These are phyloP conservation scores for Sminthurinus signatus DNA, from an alignment of 1,140 invertebrate species.

Conservation along the genomic window DNA sequence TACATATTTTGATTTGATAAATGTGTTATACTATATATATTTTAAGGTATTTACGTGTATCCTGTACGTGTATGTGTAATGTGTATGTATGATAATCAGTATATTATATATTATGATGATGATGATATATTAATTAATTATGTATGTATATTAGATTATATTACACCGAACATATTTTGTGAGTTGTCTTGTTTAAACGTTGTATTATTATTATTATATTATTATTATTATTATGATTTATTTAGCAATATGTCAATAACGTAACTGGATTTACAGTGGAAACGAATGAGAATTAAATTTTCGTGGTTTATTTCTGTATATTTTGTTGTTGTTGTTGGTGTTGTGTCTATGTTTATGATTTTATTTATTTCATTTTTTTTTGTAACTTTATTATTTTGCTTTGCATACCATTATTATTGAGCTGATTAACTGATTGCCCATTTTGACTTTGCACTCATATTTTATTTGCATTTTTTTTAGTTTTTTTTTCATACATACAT, in stretches of 20 bases:
- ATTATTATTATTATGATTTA: neutral
- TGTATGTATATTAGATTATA: too few species aligned
- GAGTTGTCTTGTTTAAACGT: too few species aligned
- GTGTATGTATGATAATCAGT: too few species aligned
- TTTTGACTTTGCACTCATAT: neutral
- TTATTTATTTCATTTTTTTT: neutral
- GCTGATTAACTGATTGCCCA: neutral
- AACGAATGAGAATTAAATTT: conserved; percentile 18
- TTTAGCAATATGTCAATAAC: neutral
- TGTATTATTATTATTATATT: conserved; percentile 1
- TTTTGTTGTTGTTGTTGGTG: neutral
- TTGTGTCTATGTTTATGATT: conserved; percentile 4
- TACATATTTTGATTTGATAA: too few species aligned
- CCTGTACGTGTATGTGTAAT: too few species aligned
- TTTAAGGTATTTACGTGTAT: too few species aligned
- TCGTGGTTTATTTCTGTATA: conserved; percentile 19
- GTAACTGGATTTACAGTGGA: conserved; percentile 16
- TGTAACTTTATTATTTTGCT: neutral
- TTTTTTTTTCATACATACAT: too few species aligned
- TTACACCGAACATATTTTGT: too few species aligned
- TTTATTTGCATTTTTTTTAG: conserved; percentile 6
- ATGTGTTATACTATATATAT: too few species aligned
- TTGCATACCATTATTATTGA: neutral
- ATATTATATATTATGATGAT: neutral
- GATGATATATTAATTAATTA: neutral